Conservation (phyloP, 2,113 vertebrate genomes). For the Cavia porcellus region DNA sequence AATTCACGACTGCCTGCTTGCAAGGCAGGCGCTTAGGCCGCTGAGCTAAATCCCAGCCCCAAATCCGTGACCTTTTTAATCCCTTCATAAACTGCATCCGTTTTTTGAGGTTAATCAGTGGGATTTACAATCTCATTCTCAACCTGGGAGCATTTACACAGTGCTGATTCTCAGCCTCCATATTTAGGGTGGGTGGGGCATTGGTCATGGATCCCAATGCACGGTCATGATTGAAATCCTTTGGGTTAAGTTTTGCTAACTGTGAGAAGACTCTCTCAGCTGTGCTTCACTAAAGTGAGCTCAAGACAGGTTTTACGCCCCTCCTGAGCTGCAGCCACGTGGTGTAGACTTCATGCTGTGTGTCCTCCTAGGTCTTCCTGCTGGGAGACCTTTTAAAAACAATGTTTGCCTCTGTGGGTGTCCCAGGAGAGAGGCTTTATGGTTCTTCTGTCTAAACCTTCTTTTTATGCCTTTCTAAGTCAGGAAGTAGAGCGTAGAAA, state of each 20-base stretch:
- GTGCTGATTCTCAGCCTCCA: not conserved
- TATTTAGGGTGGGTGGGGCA: too few species aligned
- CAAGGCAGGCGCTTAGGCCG: too few species aligned
- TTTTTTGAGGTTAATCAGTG: too few species aligned
- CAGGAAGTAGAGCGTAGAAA: not conserved
- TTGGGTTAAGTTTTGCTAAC: not conserved
- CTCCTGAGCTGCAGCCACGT: too few species aligned
- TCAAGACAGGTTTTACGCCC: not conserved
- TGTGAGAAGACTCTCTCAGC: not conserved
- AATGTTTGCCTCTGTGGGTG: not conserved
- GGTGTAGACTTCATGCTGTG: rapidly evolving
- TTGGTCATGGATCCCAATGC: not conserved
- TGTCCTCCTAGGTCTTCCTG: not conserved
- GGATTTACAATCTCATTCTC: not conserved
- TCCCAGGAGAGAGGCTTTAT: not conserved
- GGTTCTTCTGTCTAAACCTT: not conserved
- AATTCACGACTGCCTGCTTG: too few species aligned
- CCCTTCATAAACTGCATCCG: not conserved
- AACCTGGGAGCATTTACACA: not conserved
- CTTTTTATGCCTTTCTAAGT: not conserved
- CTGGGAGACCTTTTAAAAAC: not conserved
- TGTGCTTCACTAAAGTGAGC: not conserved
- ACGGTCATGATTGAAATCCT: not conserved
- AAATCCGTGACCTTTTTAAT: not conserved
- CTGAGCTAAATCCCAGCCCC: too few species aligned